Conservation (phyloP, 2,113 vertebrate genomes). For the Ptychochromis oligacanthus region DNA sequence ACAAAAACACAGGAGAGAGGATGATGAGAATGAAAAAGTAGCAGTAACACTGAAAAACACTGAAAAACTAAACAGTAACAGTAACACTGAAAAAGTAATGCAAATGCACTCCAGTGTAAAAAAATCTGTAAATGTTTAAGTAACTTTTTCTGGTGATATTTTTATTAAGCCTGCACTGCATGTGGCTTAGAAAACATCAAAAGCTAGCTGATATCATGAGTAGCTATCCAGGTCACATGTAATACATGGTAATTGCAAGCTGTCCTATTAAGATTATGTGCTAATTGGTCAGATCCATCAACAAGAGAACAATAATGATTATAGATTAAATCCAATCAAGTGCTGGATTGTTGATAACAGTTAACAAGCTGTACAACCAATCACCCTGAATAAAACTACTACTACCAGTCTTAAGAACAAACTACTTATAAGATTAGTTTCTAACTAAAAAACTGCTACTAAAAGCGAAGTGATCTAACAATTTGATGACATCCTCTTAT, state of each 20-base stretch:
- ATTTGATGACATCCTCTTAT: background rate
- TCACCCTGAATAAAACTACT: background rate
- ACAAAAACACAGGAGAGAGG: constrained; percentile 40
- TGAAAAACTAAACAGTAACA: too few relatives aligned
- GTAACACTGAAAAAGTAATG: background rate
- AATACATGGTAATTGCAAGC: background rate
- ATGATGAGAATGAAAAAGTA: background rate
- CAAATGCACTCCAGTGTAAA: background rate
- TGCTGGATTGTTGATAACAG: background rate
- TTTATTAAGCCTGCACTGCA: background rate
- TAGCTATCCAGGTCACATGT: background rate
- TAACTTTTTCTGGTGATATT: background rate
- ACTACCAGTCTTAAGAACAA: background rate
- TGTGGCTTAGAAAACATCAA: constrained; percentile 3
- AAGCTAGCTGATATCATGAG: background rate
- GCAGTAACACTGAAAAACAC: too few relatives aligned
- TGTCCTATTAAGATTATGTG: constrained; percentile 22
- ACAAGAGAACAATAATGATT: constrained; percentile 20
- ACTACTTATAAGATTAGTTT: too few relatives aligned
- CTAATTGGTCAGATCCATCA: constrained; percentile 42
- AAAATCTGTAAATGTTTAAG: background rate
- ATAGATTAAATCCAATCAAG: constrained; percentile 4
- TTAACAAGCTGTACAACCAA: background rate
- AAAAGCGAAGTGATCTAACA: background rate
- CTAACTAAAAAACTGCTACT: too few relatives aligned